Evolutionary conservation across 2,113 vertebrate species (phyloP).

Genomic region (Cromileptes altivelis): DNA sequence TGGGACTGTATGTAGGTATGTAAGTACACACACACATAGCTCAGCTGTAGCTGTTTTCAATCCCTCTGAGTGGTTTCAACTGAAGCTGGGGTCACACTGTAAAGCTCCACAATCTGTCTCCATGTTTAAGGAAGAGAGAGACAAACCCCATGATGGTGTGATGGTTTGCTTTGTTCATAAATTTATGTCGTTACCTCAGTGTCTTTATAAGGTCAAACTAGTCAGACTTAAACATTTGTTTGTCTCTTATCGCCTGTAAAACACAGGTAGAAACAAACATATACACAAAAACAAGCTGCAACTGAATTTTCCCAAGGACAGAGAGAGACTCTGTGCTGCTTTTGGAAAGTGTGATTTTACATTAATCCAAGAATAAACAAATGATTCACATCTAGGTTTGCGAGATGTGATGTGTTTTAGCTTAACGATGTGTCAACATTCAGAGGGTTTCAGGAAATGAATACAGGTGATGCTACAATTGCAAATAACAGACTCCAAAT

Average conservation of each 20-base stretch:
- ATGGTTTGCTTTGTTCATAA: not conserved
- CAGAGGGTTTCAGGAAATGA: not conserved
- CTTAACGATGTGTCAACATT: not conserved
- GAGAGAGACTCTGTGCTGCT: not conserved
- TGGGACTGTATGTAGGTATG: not conserved
- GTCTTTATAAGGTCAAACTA: conserved; percentile 8
- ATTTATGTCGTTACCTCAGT: not conserved
- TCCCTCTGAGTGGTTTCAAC: conserved; percentile 20
- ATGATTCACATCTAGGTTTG: conserved; percentile 28
- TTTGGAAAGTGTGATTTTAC: not conserved
- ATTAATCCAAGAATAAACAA: conserved; percentile 38
- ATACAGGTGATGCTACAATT: conserved; percentile 6
- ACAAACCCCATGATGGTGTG: not conserved
- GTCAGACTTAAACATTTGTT: conserved; percentile 25
- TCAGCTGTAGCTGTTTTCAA: conserved; percentile 6
- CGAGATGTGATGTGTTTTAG: not conserved
- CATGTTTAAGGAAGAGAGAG: not conserved
- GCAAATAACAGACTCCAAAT: conserved; percentile 22
- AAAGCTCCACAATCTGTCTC: conserved; percentile 6
- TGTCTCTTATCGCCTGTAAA: not conserved
- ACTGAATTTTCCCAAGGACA: conserved; percentile 24
- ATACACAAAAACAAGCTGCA: conserved; percentile 23
- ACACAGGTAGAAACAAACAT: conserved; percentile 4
- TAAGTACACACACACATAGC: not conserved
- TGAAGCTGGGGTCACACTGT: conserved; percentile 24